Conservation (phyloP, 2,797 vertebrate genomes). For the Schizopygopsis pylzovi region DNA sequence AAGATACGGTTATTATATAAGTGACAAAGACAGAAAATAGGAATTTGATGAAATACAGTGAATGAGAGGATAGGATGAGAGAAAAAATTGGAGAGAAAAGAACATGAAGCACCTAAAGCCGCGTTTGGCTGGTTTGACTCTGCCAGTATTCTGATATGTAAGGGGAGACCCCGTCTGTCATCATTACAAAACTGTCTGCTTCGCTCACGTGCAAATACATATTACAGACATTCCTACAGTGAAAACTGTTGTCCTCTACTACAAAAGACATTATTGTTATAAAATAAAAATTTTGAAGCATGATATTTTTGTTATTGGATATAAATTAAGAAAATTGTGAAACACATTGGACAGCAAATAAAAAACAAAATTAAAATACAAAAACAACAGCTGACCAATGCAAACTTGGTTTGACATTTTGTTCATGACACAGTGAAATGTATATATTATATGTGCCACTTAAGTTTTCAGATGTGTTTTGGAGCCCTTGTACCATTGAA, state of each 20-base stretch:
- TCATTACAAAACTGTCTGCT: background rate
- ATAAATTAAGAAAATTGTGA: background rate
- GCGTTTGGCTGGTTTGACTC: background rate
- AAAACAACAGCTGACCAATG: background rate
- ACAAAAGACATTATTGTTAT: background rate
- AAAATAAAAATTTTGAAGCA: background rate
- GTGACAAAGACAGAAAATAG: background rate
- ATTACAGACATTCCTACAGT: background rate
- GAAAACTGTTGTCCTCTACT: background rate
- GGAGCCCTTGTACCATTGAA: background rate
- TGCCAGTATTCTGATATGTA: background rate
- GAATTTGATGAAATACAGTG: background rate
- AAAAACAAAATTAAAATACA: background rate
- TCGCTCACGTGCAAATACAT: background rate
- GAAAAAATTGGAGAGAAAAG: background rate
- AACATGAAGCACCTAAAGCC: background rate
- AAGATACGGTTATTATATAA: too few species aligned
- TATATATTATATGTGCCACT: background rate
- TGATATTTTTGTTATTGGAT: background rate
- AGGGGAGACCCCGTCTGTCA: slow-evolving; percentile 5
- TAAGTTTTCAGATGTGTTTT: background rate
- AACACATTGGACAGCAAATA: background rate
- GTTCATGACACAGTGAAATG: background rate
- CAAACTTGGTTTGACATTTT: background rate
- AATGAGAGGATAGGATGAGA: background rate